Conservation (phyloP, 2,888 invertebrate species). For the Aphidius colemani region DNA sequence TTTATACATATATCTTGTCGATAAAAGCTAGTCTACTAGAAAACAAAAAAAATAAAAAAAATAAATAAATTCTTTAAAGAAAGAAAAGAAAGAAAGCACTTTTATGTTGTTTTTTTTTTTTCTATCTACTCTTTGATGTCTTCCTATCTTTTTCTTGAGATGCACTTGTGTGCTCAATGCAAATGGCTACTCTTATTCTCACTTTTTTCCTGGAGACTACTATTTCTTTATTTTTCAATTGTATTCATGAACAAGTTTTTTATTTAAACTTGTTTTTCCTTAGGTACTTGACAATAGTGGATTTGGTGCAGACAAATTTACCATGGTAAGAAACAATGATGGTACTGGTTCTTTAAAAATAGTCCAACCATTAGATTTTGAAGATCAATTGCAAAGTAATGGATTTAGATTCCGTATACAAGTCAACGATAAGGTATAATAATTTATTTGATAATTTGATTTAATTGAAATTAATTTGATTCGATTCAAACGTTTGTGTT, state of each 20-base stretch:
- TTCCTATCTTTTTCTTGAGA: conserved; percentile 18
- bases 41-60: too few species aligned
- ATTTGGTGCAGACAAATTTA: conserved; percentile 94
- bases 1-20: too few species aligned
- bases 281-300: conserved; percentile 89
- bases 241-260: background rate
- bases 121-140: background rate
- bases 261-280: conserved; percentile 21
- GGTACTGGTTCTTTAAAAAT: conserved; percentile 94
- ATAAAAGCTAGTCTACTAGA: conserved; percentile 1
- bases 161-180: conserved; percentile 19
- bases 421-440: conserved; percentile 79
- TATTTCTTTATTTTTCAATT: background rate
- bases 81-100: conserved; percentile 2
- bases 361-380: conserved; percentile 93
- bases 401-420: conserved; percentile 94
- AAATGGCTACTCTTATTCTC: conserved; percentile 17
- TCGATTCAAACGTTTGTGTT: background rate
- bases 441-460: background rate
- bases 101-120: background rate
- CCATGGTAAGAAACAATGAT: conserved; percentile 95
- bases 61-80: background rate
- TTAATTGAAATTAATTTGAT: background rate
- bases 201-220: background rate
- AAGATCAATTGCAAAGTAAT: conserved; percentile 91